Conservation (phyloP, 1,140 invertebrate genomes). For the Anastrepha ludens region DNA sequence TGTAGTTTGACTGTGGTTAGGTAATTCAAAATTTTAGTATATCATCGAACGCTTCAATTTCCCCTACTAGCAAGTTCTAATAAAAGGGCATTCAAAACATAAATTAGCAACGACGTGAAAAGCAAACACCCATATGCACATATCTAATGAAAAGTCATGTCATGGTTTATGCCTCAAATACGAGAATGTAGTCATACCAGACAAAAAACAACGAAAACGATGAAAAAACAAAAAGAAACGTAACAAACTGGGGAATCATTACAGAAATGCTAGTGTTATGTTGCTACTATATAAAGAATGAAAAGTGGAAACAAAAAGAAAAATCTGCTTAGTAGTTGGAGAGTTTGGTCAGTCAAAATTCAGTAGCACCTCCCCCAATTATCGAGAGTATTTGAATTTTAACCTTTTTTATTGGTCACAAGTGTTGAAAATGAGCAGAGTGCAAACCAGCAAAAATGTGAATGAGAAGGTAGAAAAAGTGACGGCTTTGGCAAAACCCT, state of each 20-base stretch:
- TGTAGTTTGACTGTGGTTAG: too few relatives aligned
- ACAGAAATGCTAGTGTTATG: background rate
- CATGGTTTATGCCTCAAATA: too few relatives aligned
- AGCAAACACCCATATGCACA: too few relatives aligned
- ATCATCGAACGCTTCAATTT: too few relatives aligned
- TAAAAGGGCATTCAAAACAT: too few relatives aligned
- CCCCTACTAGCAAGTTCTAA: too few relatives aligned
- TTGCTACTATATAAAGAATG: background rate
- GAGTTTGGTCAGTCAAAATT: background rate
- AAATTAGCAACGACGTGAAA: too few relatives aligned
- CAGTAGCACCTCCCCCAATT: constrained; percentile 8
- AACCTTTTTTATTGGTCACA: background rate
- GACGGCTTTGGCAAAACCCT: too few relatives aligned
- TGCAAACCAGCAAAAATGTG: background rate
- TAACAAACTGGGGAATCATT: background rate
- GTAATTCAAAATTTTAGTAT: too few relatives aligned
- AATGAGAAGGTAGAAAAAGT: background rate
- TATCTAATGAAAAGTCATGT: too few relatives aligned
- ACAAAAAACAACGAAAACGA: background rate
- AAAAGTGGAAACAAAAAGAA: background rate
- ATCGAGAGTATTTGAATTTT: background rate
- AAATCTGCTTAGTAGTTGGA: background rate
- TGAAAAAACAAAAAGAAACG: background rate
- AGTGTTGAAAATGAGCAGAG: background rate
- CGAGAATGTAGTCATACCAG: background rate